Base-by-base conservation (phyloP, 2,113 vertebrate species). In the Sarotherodon lohbergeri region DNA sequence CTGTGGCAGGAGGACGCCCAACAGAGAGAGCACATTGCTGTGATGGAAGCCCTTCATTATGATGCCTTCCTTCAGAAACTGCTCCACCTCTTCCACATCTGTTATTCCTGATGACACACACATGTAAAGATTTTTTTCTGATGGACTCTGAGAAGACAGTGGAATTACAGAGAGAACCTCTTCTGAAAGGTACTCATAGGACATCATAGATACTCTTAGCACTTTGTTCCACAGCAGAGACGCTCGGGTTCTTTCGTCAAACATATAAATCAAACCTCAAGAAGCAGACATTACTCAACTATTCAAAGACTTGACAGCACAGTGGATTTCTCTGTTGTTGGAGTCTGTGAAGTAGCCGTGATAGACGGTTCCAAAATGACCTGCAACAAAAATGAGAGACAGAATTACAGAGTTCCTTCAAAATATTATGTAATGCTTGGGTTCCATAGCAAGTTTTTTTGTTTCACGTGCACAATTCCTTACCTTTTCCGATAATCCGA, bases 31-130 rank as follows among this genome's bases (percentile, higher is more conserved):
- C 14, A 99, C 97, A 1, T 99, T 97, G 0, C 92, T 96, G 92
- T 99, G 98, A 90, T 98, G 97, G 92, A 99, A 98, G 43, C 96
- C 97, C 54, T 98, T 98, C 99, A 99, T 99, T 61, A 99, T 96
- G 93, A 99, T 98, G 9, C 99, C 99, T 87, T 99, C 99, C 0
- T 96, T 97, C 61, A 99, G 96, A 92, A 99, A 99, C 93, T 98
- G 98, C 89, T 99, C 98, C 89, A 99, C 98, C 90, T 99, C 98
- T 89, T 98, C 98, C 4, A 98, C 90, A 12, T 99, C 98, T 0
- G 98, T 98, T 95, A 99, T 99, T 80, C 98, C 98, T 98, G 91
- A 8, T 61, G 78, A 91, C 7, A 89, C 43, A 83, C 22, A 86
- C 9, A 82, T 32, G 43, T 29, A 59, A 34, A 22, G 1, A 56